Evolutionary conservation across 1,140 invertebrate genomes (phyloP), one percentile per base, ranked within the genome.

Genomic region (Lethrus apterus): DNA sequence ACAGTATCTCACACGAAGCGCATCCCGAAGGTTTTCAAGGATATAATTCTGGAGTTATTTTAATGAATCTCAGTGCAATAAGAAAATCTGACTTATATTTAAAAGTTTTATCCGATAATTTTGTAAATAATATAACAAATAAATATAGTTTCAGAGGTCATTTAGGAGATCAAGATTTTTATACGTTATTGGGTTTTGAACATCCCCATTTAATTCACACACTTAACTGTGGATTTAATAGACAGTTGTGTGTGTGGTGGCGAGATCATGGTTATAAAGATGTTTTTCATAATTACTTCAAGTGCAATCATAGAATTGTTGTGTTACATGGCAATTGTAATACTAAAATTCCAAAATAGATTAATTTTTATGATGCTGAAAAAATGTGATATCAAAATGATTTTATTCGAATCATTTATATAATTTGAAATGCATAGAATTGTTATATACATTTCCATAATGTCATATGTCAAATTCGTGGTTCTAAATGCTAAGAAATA

Each of bases 271-370:
- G 86, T 2, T 90, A 91, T 54, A 69, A 72, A 2, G 76, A 84
- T 53, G 75, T 89, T 21, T 91, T 91, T 63, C 74, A 81, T 51
- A 65, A 76, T 46, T 92, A 89, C 71, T 84, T 81, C 41, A 71
- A 71, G 26, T 93, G 89, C 63, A 66, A 79, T 43, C 78, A 78
- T n/a, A 66, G 75, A 48, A 73, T 81, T 4, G 78, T 83, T 67
- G 68, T 92, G 19, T 86, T 85, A 66, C 89, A 93, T 69, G 88
- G 86, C 2, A 93, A 92, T 70, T 89, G 87, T 65, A 86, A 89
- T 67, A 84, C 85, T 23, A 72, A 74, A 34, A 84, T 89, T 58
- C 83, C 84, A 48, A 69, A 73, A 58, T 64, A 54, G 15, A 33
- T 26, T 26, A n/a, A n/a, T n/a, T n/a, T n/a, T n/a, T n/a, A n/a